Base-by-base conservation (phyloP, 2,888 invertebrate species). In the Sinotaia quadrata region DNA sequence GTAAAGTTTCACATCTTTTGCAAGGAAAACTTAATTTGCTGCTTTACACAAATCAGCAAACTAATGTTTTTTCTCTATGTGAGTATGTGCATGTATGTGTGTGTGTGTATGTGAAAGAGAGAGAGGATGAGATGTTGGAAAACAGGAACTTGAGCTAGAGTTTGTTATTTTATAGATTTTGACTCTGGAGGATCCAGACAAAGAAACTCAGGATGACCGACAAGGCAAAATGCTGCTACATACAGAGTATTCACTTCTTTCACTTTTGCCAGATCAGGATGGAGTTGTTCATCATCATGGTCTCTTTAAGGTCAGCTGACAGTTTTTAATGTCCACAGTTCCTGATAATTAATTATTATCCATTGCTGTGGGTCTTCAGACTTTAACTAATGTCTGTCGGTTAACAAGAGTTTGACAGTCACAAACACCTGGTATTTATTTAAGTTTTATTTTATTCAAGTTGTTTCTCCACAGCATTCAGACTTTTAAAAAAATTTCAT, bases 161-260 rank as follows among this genome's bases (percentile, higher is more conserved):
- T 15, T 29, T 2, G 31, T 8, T 7, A 12, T 7, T 24, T 12
- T 56, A 3, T 71, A 87, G 87, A 86, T 87, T 31, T 72, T 87
- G 62, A 87, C 85, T 0, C 62, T 87, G 69, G 82, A 83, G 58
- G 79, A 84, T 34, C 72, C 78, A 18, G 70, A 69, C 0, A 73
- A 90, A 21, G 93, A 93, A 85, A 92, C 91, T 0, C 92, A 93
- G 78, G 93, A 94, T 87, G 93, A 94, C 78, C 89, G 91, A 49
- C 93, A 94, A 87, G 94, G 94, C 2, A 94, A 93, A 88, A 93
- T 93, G 92, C 85, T 94, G 31, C 85, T 94, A 21, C 93, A 94
- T 80, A 93, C 93, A 0, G 94, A 94, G 84, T 93, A 92, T 87
- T 92, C 93, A 7, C 87, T 94, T 12, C 87, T 94, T 44, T 92